phyloP scores from a whole-genome alignment of 2,113 vertebrate genomes.

The Zapornia atra region DNA sequence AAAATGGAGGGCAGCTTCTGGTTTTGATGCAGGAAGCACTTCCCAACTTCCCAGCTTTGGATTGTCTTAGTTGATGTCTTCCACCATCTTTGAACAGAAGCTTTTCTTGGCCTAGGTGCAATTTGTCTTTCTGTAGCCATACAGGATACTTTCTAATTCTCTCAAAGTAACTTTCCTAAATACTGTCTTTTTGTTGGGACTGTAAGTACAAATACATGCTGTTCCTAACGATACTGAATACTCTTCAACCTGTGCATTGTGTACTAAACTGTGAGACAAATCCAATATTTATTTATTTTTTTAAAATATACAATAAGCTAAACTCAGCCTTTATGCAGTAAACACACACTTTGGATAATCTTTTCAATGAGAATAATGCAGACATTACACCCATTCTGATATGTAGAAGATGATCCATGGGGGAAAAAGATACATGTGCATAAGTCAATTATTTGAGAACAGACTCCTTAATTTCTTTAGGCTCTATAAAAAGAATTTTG shows the following conservation, averaged over 20 bases:
- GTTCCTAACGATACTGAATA: background rate
- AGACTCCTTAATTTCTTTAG: constrained; percentile 56
- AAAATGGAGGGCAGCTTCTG: background rate
- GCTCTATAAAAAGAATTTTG: constrained; percentile 52
- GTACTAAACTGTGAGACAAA: constrained; percentile 48
- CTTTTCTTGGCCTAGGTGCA: background rate
- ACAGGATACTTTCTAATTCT: background rate
- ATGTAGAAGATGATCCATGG: constrained; percentile 1
- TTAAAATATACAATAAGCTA: constrained; percentile 32
- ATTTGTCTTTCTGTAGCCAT: background rate
- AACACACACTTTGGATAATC: constrained; percentile 67
- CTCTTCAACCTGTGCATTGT: background rate
- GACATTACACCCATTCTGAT: constrained; percentile 59
- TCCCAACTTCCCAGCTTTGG: background rate
- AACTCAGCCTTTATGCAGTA: constrained; percentile 14
- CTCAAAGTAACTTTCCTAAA: background rate
- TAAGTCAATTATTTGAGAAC: constrained; percentile 64
- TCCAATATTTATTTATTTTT: background rate
- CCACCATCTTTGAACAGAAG: background rate
- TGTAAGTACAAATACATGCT: background rate
- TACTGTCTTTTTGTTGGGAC: background rate
- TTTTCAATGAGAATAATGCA: constrained; percentile 64
- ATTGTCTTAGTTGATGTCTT: background rate
- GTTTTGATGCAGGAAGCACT: background rate
- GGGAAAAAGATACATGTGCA: background rate